Evolutionary conservation across 2,113 vertebrate genomes (phyloP).

Genomic region (Sigmodon hispidus): DNA sequence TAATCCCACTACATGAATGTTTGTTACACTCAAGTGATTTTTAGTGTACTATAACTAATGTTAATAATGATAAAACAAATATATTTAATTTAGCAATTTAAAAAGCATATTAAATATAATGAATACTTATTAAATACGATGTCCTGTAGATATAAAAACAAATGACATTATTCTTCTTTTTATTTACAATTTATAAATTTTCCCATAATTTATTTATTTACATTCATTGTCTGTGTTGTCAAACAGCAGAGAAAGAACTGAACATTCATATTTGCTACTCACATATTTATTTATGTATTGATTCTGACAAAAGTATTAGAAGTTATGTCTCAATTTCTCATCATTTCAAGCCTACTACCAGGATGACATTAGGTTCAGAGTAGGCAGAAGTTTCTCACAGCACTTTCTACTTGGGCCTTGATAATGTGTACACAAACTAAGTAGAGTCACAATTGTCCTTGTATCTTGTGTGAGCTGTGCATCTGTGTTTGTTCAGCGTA

Average conservation of each 20-base stretch:
- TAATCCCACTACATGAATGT: background rate
- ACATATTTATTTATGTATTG: background rate
- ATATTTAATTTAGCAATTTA: background rate
- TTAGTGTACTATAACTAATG: background rate
- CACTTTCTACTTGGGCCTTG: background rate
- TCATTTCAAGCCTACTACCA: background rate
- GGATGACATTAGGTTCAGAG: background rate
- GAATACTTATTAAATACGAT: background rate
- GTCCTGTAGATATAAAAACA: slow-evolving; percentile 2
- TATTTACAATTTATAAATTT: background rate
- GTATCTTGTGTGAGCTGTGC: too few relatives aligned
- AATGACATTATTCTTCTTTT: background rate
- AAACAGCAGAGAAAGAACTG: background rate
- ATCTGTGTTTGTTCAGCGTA: background rate
- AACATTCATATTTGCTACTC: background rate
- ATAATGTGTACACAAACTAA: background rate
- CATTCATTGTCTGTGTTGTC: background rate
- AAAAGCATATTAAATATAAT: background rate
- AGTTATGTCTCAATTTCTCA: background rate
- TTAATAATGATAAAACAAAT: background rate
- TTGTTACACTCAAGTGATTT: background rate
- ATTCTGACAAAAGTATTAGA: background rate
- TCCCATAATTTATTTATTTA: slow-evolving; percentile 12
- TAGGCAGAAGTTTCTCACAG: background rate
- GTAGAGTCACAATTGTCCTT: background rate